phyloP scores from a whole-genome alignment of 2,113 vertebrate genomes.

The Amia ocellicauda region DNA sequence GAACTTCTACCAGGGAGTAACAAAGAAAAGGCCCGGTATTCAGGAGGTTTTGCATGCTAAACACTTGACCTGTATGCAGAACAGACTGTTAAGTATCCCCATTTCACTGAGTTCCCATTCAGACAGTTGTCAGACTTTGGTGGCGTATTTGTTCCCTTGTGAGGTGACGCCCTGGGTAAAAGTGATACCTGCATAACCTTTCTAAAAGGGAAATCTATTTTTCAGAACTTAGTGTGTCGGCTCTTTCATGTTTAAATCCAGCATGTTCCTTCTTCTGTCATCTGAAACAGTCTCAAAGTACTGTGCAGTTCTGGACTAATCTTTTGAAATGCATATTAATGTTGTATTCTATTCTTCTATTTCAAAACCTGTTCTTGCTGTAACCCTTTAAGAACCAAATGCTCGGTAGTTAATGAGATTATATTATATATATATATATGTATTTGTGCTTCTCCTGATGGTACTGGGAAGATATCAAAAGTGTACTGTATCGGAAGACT shows the following conservation, averaged over 20 bases:
- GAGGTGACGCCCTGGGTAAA: conserved; percentile 21
- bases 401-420: too few species aligned
- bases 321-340: too few species aligned
- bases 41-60: conserved; percentile 42
- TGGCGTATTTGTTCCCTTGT: conserved; percentile 27
- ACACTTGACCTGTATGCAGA: conserved; percentile 53
- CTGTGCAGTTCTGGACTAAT: too few species aligned
- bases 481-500: too few species aligned
- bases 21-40: conserved; percentile 44
- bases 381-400: too few species aligned
- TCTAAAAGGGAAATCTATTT: conserved; percentile 35
- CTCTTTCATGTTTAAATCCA: conserved; percentile 34
- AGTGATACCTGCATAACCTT: conserved; percentile 27
- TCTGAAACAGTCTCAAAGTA: too few species aligned
- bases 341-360: too few species aligned
- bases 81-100: conserved; percentile 43
- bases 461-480: too few species aligned
- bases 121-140: conserved; percentile 37
- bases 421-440: too few species aligned
- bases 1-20: conserved; percentile 36
- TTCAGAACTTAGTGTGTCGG: conserved; percentile 37
- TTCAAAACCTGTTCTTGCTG: too few species aligned
- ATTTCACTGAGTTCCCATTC: conserved; percentile 27
- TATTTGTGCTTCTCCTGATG: too few species aligned
- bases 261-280: conserved; percentile 28